Conservation (phyloP, 2,113 vertebrate species). For the Psittacula cyanocephala region DNA sequence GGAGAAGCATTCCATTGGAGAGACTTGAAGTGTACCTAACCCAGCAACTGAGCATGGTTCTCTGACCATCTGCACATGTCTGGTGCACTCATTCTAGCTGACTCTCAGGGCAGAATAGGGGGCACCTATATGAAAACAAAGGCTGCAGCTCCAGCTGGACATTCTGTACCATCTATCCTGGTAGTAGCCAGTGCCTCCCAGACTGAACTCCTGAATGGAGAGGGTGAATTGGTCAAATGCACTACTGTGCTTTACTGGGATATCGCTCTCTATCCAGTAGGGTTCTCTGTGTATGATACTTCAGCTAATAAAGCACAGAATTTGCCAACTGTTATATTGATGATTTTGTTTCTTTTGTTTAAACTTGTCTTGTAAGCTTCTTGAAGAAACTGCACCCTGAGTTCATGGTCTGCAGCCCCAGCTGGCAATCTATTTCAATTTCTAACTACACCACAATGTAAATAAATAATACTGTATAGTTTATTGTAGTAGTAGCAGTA, state of each 20-base stretch:
- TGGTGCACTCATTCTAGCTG: neutral
- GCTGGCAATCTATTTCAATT: neutral
- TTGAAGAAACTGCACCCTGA: neutral
- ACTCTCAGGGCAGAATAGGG: neutral
- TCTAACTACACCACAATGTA: neutral
- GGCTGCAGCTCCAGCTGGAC: neutral
- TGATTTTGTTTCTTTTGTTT: neutral
- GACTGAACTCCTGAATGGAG: neutral
- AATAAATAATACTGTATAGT: neutral
- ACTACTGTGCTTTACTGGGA: neutral
- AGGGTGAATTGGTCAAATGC: neutral
- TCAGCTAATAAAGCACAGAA: neutral
- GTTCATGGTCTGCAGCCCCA: neutral
- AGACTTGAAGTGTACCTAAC: neutral
- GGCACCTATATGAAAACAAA: neutral
- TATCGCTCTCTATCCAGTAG: neutral
- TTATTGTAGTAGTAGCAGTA: neutral
- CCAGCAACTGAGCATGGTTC: neutral
- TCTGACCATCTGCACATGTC: neutral
- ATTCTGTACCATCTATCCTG: neutral
- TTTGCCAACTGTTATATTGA: rapidly evolving
- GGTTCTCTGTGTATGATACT: neutral
- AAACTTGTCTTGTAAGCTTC: neutral
- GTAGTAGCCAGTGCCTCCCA: neutral
- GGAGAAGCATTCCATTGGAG: neutral